Evolutionary conservation across 2,113 vertebrate genomes (phyloP), one percentile per base, ranked within the genome.

Genomic region (Shinisaurus crocodilurus): DNA sequence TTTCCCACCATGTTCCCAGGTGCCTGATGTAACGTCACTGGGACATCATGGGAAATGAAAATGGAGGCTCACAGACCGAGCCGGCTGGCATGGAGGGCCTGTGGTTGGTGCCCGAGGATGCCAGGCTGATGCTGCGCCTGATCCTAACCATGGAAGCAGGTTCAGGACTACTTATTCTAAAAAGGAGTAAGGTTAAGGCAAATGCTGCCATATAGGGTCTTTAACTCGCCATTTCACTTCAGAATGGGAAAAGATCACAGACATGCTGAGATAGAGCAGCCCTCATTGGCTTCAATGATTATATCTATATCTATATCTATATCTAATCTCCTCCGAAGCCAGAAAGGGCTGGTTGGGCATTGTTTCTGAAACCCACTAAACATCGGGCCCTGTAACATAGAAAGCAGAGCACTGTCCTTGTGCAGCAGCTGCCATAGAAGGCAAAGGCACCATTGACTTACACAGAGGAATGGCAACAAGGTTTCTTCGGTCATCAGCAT

Each of bases 401-500:
- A 23, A 90, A 72, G 54, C 48, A 70, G 92, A 32, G 3, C 1
- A 1, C 32, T 50, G n/a, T 12, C 77, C 57, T 85, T 85, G 57
- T 63, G 74, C 48, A 60, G 43, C 15, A 92, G 48, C 86, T 92
- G 86, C 76, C 80, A 0, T 1, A 63, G 70, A 29, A 76, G 48
- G 54, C 37, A 57, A 75, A n/a, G 37, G 70, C 43, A 29, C 32
- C 2, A 76, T 8, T 89, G 87, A 93, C 92, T 94, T 94, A 50
- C 89, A 91, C 79, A 89, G 90, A 75, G 84, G 87, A 91, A 54
- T 82, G 65, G 81, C 76, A 90, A 2, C 60, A 70, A 85, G 57
- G 29, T 86, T 85, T 91, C 74, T 6, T 91, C 23, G 93, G 72
- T 88, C 91, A 79, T 91, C 85, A 88, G 86, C 92, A 89, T 82